Conservation (phyloP, 2,797 vertebrate genomes). For the Oreortyx pictus region DNA sequence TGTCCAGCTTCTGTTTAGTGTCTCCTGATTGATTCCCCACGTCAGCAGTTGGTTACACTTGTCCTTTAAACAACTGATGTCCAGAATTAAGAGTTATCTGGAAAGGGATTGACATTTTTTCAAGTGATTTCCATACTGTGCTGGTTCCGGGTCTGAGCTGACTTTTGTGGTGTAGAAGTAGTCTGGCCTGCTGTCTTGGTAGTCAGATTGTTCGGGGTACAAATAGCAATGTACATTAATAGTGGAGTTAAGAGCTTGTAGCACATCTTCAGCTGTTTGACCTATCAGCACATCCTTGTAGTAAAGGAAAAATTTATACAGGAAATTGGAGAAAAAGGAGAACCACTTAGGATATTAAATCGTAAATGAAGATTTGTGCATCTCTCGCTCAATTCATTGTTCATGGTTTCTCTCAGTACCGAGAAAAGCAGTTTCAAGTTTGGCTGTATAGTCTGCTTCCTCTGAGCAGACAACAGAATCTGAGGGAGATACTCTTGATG, state of each 20-base stretch:
- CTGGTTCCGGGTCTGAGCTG: not conserved
- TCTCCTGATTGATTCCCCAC: not conserved
- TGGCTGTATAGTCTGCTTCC: not conserved
- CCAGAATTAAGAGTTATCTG: not conserved
- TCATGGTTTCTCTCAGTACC: not conserved
- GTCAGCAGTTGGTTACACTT: constrained; percentile 8
- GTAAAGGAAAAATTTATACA: not conserved
- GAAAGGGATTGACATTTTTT: not conserved
- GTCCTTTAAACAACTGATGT: not conserved
- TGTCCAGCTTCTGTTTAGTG: constrained; percentile 46
- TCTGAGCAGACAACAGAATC: not conserved
- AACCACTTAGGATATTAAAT: not conserved
- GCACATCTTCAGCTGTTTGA: not conserved
- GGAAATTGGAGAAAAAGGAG: not conserved
- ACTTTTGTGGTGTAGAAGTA: not conserved
- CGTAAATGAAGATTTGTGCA: not conserved
- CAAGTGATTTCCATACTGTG: not conserved
- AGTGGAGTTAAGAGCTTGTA: not conserved
- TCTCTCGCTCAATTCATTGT: not conserved
- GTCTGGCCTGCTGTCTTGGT: not conserved
- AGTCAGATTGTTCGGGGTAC: not conserved
- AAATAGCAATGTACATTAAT: not conserved
- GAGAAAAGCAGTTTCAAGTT: not conserved
- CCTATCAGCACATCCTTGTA: not conserved
- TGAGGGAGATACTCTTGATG: not conserved